Base-by-base conservation (phyloP, 2,888 invertebrate species). In the Petrophora chlorosata region DNA sequence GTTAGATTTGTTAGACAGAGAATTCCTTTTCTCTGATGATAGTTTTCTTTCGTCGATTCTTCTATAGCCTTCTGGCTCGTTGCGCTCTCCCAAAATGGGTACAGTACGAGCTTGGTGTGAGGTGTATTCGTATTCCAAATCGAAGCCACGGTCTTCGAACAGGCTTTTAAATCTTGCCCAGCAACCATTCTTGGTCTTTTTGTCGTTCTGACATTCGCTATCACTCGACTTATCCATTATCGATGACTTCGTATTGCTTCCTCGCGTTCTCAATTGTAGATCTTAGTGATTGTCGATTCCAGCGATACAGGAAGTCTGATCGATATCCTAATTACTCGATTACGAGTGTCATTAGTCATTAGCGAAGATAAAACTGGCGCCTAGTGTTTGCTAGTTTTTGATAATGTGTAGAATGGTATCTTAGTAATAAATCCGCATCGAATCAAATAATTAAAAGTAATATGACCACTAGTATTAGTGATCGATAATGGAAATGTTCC, bases 81-180 rank as follows among this genome's bases (percentile, higher is more conserved):
- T 63, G 16, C 59, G 67, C 17, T 80, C 80, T 9, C 70, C 72
- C 1, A 75, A 59, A 39, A 73, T 60, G 32, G 48, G 48, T 1
- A 61, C 52, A 4, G 56, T 56, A 28, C 51, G 45, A 9, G 46
- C 33, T 34, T 50, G 51, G 19, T 61, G 58, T 9, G 54, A 28
- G 5, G 62, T 70, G 49, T 82, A 87, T 67, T 90, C 90, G 48
- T 76, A 89, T 46, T 85, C 81, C 52, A 90, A 73, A 71, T 90
- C 89, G 34, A 90, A 90, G 0, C 90, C 90, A 65, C 87, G 70
- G 10, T 79, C 86, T 45, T 89, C 85, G 45, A 90, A 90, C 7
- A 90, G 55, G 36, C 79, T 82, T 62, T 78, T 86, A 47, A 90
- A 83, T 43, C 81, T 79, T 0, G 79, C 67, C 90, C 90, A 90